A percentile compares a stretch with the other conserved stretches of the same genome.
These are phyloP conservation scores for Bergia puertoricense DNA, from an alignment of 92 coral and sea anemone genomes.

Conservation along the genomic window DNA sequence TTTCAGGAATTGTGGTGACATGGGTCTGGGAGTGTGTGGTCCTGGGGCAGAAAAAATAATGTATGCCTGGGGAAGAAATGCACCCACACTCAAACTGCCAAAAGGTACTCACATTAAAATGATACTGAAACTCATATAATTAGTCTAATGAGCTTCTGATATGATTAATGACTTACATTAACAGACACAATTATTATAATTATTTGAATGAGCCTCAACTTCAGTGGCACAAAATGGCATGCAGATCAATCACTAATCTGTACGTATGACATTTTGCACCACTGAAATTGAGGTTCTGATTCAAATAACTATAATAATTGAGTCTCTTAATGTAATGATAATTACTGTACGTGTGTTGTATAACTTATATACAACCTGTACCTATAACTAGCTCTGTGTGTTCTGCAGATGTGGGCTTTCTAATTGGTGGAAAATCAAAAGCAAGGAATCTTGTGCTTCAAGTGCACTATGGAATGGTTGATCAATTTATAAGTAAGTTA, in stretches of 20 bases:
- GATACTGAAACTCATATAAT: too few species aligned
- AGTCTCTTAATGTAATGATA: too few species aligned
- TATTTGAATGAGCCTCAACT: too few species aligned
- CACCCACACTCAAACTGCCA: slow-evolving; percentile 78
- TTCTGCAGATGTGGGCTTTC: slow-evolving; percentile 88
- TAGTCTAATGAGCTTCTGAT: too few species aligned
- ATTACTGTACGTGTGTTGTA: too few species aligned
- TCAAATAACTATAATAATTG: too few species aligned
- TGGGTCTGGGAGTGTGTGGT: slow-evolving; percentile 87
- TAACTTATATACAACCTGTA: background rate
- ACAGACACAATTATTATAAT: too few species aligned
- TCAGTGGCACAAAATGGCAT: too few species aligned
- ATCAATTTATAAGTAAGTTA: slow-evolving; percentile 79
- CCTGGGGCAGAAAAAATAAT: slow-evolving; percentile 72
- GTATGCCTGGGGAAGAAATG: slow-evolving; percentile 99
- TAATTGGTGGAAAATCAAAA: slow-evolving; percentile 75
- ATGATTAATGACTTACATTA: too few species aligned
- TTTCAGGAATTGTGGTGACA: slow-evolving; percentile 95
- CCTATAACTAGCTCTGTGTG: background rate
- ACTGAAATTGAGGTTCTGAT: too few species aligned
- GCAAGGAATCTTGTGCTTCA: slow-evolving; percentile 81
- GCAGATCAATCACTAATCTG: too few species aligned
- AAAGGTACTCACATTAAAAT: slow-evolving; percentile 50
- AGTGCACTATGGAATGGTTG: slow-evolving; percentile 96
- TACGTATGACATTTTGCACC: too few species aligned